phyloP scores from a whole-genome alignment of 2,113 vertebrate genomes.

The Varanus salvator region DNA sequence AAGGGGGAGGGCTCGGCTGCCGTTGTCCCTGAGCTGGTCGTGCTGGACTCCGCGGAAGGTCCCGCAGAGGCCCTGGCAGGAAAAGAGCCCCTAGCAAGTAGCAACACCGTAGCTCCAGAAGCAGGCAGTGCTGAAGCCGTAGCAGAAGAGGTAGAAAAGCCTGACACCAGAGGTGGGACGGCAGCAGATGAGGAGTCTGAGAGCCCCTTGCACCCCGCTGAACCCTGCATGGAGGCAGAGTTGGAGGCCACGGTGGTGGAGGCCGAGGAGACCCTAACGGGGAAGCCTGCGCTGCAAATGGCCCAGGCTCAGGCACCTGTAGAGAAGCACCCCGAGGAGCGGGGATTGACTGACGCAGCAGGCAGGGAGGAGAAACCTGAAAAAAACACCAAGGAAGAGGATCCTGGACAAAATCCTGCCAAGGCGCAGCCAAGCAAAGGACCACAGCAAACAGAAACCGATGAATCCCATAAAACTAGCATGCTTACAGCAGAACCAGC shows the following conservation, averaged over 20 bases:
- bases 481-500: rapidly evolving
- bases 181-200: not conserved
- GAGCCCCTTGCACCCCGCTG: not conserved
- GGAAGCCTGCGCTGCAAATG: constrained; percentile 29
- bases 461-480: constrained; percentile 19
- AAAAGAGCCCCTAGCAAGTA: not conserved
- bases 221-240: constrained; percentile 19
- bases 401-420: not conserved
- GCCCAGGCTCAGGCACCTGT: not conserved
- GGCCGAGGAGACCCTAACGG: constrained; percentile 7
- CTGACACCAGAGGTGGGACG: rapidly evolving
- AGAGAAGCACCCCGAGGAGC: constrained; percentile 40
- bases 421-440: constrained; percentile 59
- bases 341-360: rapidly evolving
- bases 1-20: not conserved
- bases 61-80: not conserved
- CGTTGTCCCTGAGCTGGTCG: not conserved
- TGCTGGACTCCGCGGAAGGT: not conserved
- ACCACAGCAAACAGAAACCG: not conserved
- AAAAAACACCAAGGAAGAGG: constrained; percentile 27
- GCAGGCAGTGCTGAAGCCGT: rapidly evolving
- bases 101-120: not conserved
- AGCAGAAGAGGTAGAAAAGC: rapidly evolving
- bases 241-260: not conserved
- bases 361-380: not conserved